A percentile compares a stretch with the other conserved stretches of the same genome.
Conservation (phyloP, 2,888 invertebrate species). For the Luperina testacea region DNA sequence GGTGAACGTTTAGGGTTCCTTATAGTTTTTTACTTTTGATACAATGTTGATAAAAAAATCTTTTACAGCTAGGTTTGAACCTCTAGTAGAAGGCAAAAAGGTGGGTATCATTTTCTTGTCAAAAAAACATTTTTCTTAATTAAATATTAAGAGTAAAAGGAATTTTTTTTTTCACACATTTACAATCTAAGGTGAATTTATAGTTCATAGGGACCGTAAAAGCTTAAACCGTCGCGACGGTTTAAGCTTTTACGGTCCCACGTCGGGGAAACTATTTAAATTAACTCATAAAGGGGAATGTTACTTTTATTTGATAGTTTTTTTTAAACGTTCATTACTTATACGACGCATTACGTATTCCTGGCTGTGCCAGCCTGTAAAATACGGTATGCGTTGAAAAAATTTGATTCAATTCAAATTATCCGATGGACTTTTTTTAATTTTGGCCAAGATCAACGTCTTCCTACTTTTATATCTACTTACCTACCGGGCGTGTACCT, state of each 20-base stretch:
- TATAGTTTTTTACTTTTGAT: conserved; percentile 4
- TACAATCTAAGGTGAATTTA: no score
- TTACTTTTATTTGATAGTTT: neutral
- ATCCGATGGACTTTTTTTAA: neutral
- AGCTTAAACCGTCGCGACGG: neutral
- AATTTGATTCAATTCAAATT: neutral
- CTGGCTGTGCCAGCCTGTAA: neutral
- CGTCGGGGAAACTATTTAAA: conserved; percentile 9
- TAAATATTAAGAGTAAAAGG: no score
- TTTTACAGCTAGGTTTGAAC: neutral
- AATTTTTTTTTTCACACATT: no score
- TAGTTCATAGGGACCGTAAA: neutral
- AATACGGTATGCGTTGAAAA: neutral
- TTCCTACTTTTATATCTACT: neutral
- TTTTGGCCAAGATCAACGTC: neutral
- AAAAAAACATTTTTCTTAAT: no score
- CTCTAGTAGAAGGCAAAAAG: neutral
- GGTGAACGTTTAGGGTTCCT: conserved; percentile 65
- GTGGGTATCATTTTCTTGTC: neutral
- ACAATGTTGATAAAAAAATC: neutral
- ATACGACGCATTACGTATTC: neutral
- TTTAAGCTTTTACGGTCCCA: no score
- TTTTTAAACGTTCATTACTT: neutral
- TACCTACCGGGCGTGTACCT: no score
- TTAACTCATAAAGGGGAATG: neutral